phyloP scores from a whole-genome alignment of 2,797 vertebrate species.

The Brachyalestes nurse region DNA sequence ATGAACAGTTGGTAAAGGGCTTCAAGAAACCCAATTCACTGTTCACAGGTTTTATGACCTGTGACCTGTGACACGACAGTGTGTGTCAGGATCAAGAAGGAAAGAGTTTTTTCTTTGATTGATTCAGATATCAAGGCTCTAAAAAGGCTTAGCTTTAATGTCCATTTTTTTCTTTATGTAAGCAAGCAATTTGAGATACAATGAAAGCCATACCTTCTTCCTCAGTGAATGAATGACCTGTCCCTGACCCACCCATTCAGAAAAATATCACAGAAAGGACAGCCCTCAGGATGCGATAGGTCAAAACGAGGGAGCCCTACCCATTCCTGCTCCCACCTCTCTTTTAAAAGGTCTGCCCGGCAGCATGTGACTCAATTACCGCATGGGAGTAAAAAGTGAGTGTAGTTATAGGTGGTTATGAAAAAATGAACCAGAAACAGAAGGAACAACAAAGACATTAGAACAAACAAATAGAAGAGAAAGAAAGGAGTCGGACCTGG shows the following conservation, averaged over 20 bases:
- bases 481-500: neutral
- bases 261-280: slow-evolving; percentile 18
- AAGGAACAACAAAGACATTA: neutral
- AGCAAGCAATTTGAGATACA: neutral
- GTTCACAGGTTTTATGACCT: neutral
- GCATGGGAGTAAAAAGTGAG: slow-evolving; percentile 7
- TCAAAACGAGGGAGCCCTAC: neutral
- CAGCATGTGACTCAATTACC: slow-evolving; percentile 44
- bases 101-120: too few species aligned
- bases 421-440: neutral
- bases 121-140: too few species aligned
- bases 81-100: too few species aligned
- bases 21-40: too few species aligned
- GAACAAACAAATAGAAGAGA: neutral
- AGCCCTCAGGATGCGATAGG: slow-evolving; percentile 6
- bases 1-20: too few species aligned
- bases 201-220: slow-evolving; percentile 16
- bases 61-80: too few species aligned
- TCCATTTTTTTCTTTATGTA: neutral
- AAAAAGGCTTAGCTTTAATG: too few species aligned
- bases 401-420: neutral
- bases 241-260: slow-evolving; percentile 36
- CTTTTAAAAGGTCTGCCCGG: slow-evolving; percentile 41
- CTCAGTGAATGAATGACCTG: slow-evolving; percentile 23
- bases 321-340: slow-evolving; percentile 35